Evolutionary conservation across 1,140 invertebrate genomes (phyloP).

Genomic region (Lineus longissimus): DNA sequence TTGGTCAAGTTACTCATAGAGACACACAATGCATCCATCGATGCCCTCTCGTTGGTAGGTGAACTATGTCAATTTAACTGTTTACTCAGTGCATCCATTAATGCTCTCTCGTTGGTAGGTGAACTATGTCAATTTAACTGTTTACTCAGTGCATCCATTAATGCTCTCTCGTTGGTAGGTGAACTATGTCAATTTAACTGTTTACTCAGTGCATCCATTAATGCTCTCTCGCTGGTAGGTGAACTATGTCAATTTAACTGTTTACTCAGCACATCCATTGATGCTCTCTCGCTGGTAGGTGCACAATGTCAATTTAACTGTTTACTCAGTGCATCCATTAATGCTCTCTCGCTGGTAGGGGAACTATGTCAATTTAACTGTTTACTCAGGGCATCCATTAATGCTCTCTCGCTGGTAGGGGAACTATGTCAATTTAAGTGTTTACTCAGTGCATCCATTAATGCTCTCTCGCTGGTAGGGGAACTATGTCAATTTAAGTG

Average conservation of each 20-base stretch:
- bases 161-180: slow-evolving; percentile 81
- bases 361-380: too few species aligned
- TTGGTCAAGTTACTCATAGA: slow-evolving; percentile 67
- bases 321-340: too few species aligned
- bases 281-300: too few species aligned
- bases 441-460: too few species aligned
- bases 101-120: slow-evolving; percentile 81
- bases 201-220: slow-evolving; percentile 71
- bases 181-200: neutral
- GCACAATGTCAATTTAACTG: too few species aligned
- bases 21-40: slow-evolving; percentile 90
- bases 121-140: neutral
- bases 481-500: too few species aligned
- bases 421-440: too few species aligned
- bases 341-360: too few species aligned
- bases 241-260: neutral
- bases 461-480: too few species aligned
- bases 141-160: slow-evolving; percentile 69
- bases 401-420: too few species aligned
- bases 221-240: slow-evolving; percentile 81
- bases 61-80: neutral
- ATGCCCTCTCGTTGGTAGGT: slow-evolving; percentile 81
- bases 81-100: slow-evolving; percentile 70
- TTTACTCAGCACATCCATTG: neutral
- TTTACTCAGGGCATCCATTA: too few species aligned